phyloP scores from a whole-genome alignment of 2,113 vertebrate species.

The Bos taurus region ARS-UCD2.0 NC_037328.1:148546501-148547000 shows the following conservation, averaged over 20 bases:
- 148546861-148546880: background rate
- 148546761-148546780: background rate
- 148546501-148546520: background rate
- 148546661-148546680: background rate
- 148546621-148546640: background rate
- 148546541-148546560: background rate
- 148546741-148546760: background rate
- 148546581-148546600: background rate
- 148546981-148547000: conserved; percentile 70
- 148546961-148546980: background rate
- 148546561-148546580: background rate
- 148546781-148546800: background rate
- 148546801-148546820: background rate
- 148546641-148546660: background rate
- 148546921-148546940: no score
- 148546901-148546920: background rate
- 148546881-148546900: background rate
- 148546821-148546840: background rate
- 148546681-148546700: background rate
- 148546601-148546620: background rate
- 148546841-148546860: background rate
- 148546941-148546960: background rate
- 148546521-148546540: background rate
- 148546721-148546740: background rate
- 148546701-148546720: background rate